phyloP scores from a whole-genome alignment of 2,888 invertebrate species.

The Emesis castigata region DNA sequence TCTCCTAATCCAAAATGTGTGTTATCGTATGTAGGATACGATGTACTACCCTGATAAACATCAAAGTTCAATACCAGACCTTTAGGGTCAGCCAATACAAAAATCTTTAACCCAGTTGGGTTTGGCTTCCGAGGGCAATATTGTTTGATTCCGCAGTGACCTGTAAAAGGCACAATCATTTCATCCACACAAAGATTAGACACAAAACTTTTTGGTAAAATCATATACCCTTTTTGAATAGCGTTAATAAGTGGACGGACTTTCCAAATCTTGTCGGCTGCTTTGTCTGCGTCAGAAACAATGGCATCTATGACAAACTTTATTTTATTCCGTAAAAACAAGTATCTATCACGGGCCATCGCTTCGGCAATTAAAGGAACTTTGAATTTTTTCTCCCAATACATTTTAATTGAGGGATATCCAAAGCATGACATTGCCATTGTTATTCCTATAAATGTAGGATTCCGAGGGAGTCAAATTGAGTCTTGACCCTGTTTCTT shows the following conservation, averaged over 20 bases:
- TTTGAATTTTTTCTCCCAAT: too few relatives aligned
- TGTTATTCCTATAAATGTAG: too few relatives aligned
- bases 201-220: constrained; percentile 13
- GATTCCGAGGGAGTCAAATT: too few relatives aligned
- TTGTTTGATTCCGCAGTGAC: constrained; percentile 12
- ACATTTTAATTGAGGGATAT: too few relatives aligned
- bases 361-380: too few relatives aligned
- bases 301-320: too few relatives aligned
- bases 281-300: too few relatives aligned
- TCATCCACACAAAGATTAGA: constrained; percentile 50
- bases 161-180: constrained; percentile 58
- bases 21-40: background rate
- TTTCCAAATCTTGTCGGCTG: constrained; percentile 25
- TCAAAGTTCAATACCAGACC: constrained; percentile 45
- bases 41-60: constrained; percentile 39
- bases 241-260: constrained; percentile 13
- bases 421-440: too few relatives aligned
- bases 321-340: too few relatives aligned
- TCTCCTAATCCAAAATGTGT: background rate
- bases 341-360: too few relatives aligned
- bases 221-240: constrained; percentile 20
- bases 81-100: constrained; percentile 51
- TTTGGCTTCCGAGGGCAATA: constrained; percentile 45
- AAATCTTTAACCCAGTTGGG: constrained; percentile 48
- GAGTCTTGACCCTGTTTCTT: too few relatives aligned